Evolutionary conservation across 2,888 invertebrate species (phyloP).

Genomic region (Nasonia oneida): DNA sequence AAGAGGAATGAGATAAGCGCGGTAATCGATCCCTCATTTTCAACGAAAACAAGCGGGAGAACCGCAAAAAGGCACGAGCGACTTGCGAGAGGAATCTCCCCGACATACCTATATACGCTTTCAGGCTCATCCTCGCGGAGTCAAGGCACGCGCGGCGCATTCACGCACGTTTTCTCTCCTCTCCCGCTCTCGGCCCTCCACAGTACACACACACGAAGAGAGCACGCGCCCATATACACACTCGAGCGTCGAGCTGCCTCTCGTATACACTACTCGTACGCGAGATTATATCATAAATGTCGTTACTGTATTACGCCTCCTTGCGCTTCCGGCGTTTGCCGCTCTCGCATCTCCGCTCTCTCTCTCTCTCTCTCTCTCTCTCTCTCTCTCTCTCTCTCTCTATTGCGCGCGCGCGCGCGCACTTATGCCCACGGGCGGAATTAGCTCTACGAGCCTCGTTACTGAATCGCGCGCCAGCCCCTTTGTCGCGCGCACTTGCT

Average conservation of each 20-base stretch:
- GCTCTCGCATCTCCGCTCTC: conserved; percentile 40
- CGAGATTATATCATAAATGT: conserved; percentile 76
- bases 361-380: no score
- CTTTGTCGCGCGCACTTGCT: conserved; percentile 50
- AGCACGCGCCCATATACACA: conserved; percentile 29
- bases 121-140: background rate
- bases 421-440: conserved; percentile 40
- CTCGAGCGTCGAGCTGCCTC: background rate
- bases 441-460: conserved; percentile 63
- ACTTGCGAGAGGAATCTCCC: background rate
- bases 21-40: background rate
- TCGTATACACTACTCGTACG: conserved; percentile 23
- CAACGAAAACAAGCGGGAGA: background rate
- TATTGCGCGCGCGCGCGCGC: conserved; percentile 15
- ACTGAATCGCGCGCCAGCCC: conserved; percentile 61
- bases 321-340: conserved; percentile 36
- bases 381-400: no score
- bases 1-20: background rate
- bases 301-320: conserved; percentile 75
- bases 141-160: conserved; percentile 27
- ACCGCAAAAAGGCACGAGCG: background rate
- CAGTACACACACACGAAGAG: conserved; percentile 1
- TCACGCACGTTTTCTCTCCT: conserved; percentile 44
- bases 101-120: background rate
- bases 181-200: background rate